Conservation (phyloP, 2,888 invertebrate species). For the Meiosimyza decipiens region DNA sequence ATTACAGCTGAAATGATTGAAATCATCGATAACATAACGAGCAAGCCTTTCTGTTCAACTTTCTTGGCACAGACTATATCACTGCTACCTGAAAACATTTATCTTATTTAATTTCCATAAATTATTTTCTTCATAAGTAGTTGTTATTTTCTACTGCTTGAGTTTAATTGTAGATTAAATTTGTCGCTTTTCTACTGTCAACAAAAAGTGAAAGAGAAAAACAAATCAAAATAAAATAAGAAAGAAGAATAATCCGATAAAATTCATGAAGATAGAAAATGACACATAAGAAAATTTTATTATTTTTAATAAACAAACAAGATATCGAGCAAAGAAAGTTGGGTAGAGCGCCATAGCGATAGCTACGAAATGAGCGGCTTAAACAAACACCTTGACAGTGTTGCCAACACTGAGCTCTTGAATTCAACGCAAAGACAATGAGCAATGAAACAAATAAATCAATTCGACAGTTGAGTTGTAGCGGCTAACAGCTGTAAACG, state of each 20-base stretch:
- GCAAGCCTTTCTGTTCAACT: too few relatives aligned
- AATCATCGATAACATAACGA: neutral
- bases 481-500: slow-evolving; percentile 14
- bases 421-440: slow-evolving; percentile 18
- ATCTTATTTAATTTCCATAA: too few relatives aligned
- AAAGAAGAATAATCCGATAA: slow-evolving; percentile 1
- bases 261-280: neutral
- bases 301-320: slow-evolving; percentile 4
- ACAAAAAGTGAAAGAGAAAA: too few relatives aligned
- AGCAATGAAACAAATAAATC: neutral
- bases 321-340: neutral
- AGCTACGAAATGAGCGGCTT: slow-evolving; percentile 38
- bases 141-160: too few relatives aligned
- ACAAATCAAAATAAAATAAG: too few relatives aligned
- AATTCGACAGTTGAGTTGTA: slow-evolving; percentile 1
- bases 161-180: too few relatives aligned
- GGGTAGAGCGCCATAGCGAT: neutral
- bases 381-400: neutral
- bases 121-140: too few relatives aligned
- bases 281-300: neutral
- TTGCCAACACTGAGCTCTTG: slow-evolving; percentile 12
- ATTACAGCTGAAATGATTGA: too few relatives aligned
- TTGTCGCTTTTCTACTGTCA: too few relatives aligned
- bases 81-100: too few relatives aligned
- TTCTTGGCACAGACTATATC: too few relatives aligned